Percentiles rank a stretch among this genome's conserved stretches.
Evolutionary conservation across 2,113 vertebrate genomes (phyloP).

Genomic region (Eonycteris spelaea): DNA sequence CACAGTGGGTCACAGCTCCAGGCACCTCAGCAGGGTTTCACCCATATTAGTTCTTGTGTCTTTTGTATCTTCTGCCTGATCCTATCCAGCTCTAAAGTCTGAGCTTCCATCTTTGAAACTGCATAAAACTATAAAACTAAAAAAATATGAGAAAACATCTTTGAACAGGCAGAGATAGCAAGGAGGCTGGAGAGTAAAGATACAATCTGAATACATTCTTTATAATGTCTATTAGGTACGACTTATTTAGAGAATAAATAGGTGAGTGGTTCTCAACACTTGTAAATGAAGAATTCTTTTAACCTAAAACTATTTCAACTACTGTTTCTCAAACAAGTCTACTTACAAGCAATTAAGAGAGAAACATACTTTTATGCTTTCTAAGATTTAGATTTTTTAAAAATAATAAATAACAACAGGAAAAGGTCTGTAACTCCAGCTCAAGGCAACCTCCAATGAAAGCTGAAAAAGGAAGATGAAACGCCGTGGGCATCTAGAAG

Average conservation of each 20-base stretch:
- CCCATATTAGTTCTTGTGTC: background rate
- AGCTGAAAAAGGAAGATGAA: background rate
- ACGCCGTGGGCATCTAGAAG: background rate
- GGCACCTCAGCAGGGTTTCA: background rate
- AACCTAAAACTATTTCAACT: background rate
- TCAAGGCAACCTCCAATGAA: background rate
- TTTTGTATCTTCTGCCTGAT: background rate
- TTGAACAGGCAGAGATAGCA: background rate
- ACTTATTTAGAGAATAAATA: background rate
- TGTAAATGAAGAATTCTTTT: background rate
- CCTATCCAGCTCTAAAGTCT: background rate
- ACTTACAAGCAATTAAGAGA: background rate
- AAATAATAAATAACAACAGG: background rate
- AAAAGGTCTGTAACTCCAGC: background rate
- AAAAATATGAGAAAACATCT: background rate
- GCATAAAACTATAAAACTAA: background rate
- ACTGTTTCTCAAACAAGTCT: background rate
- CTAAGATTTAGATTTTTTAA: background rate
- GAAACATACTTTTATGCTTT: background rate
- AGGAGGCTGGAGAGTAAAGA: background rate
- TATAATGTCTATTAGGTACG: background rate
- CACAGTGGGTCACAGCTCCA: background rate
- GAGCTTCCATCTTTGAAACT: background rate
- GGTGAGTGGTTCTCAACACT: background rate
- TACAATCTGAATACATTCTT: background rate